Evolutionary conservation across 2,888 invertebrate species (phyloP).

Genomic region (Mimumesa dahlbomi): DNA sequence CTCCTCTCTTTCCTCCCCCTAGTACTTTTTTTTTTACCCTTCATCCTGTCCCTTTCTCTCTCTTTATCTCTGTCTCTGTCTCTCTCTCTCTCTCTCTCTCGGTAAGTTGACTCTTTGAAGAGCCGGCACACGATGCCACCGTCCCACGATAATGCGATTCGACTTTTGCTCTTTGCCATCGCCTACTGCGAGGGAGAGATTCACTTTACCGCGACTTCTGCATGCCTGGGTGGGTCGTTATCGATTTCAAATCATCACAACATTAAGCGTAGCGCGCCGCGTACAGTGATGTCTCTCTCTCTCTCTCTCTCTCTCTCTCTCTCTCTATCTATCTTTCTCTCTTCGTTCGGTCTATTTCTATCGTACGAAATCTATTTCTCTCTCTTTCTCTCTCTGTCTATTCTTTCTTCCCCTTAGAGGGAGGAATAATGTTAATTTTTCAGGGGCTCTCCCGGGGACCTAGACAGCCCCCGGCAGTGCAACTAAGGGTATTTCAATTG

Average conservation of each 20-base stretch:
- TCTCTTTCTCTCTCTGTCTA: slow-evolving; percentile 1
- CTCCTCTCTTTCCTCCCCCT: slow-evolving; percentile 6
- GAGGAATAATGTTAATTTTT: slow-evolving; percentile 65
- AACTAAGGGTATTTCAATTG: slow-evolving; percentile 71
- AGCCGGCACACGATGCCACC: slow-evolving; percentile 37
- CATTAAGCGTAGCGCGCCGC: slow-evolving; percentile 57
- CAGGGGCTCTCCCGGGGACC: slow-evolving; percentile 51
- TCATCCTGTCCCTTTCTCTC: background rate
- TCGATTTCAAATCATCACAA: slow-evolving; percentile 74
- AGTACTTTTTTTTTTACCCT: background rate
- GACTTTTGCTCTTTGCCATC: slow-evolving; percentile 51
- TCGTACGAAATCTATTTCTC: background rate
- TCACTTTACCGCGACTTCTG: slow-evolving; percentile 65
- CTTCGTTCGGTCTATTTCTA: slow-evolving; percentile 4
- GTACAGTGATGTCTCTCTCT: slow-evolving; percentile 14
- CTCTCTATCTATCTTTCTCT: slow-evolving; percentile 19
- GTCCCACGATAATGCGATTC: slow-evolving; percentile 54
- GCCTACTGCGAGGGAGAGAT: slow-evolving; percentile 45
- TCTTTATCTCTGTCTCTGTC: background rate
- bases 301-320: slow-evolving; percentile 19
- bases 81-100: slow-evolving; percentile 11
- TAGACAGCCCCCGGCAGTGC: slow-evolving; percentile 42
- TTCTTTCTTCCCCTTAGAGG: slow-evolving; percentile 1
- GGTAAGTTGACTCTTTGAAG: slow-evolving; percentile 52
- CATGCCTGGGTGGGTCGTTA: slow-evolving; percentile 62